Conservation (phyloP, 2,888 invertebrate genomes). For the Brachypalpus laphriformis region DNA sequence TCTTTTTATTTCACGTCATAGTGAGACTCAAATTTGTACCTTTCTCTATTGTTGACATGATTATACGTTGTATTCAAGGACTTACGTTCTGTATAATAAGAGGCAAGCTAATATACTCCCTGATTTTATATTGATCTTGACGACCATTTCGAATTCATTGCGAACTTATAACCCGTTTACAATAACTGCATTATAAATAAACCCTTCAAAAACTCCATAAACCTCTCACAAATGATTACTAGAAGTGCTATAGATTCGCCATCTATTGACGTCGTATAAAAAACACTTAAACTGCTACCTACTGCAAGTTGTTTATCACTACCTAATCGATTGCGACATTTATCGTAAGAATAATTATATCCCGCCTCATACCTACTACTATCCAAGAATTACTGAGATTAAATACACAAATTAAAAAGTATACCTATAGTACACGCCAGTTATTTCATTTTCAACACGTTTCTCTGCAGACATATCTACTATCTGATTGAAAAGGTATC, state of each 20-base stretch:
- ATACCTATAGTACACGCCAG: slow-evolving; percentile 32
- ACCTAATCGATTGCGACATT: slow-evolving; percentile 67
- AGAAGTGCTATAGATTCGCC: neutral
- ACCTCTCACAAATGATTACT: neutral
- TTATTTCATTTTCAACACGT: slow-evolving; percentile 66
- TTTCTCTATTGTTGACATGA: too few relatives aligned
- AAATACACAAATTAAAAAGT: slow-evolving; percentile 59
- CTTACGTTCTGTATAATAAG: too few relatives aligned
- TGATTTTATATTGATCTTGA: neutral
- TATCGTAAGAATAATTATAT: slow-evolving; percentile 57
- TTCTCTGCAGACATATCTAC: slow-evolving; percentile 35
- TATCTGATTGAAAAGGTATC: slow-evolving; percentile 65
- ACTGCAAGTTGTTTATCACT: neutral
- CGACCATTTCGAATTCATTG: neutral
- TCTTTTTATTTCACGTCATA: too few relatives aligned
- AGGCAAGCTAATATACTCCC: neutral
- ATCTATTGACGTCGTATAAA: neutral
- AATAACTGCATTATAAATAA: neutral
- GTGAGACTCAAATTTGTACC: too few relatives aligned
- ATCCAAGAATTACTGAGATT: slow-evolving; percentile 2
- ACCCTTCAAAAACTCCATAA: neutral
- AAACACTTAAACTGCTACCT: slow-evolving; percentile 10
- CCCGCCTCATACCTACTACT: slow-evolving; percentile 17
- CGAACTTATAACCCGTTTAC: neutral
- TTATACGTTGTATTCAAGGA: too few relatives aligned